Base-by-base conservation (phyloP, 2,797 vertebrate genomes). In the Cynopterus sphinx region DNA sequence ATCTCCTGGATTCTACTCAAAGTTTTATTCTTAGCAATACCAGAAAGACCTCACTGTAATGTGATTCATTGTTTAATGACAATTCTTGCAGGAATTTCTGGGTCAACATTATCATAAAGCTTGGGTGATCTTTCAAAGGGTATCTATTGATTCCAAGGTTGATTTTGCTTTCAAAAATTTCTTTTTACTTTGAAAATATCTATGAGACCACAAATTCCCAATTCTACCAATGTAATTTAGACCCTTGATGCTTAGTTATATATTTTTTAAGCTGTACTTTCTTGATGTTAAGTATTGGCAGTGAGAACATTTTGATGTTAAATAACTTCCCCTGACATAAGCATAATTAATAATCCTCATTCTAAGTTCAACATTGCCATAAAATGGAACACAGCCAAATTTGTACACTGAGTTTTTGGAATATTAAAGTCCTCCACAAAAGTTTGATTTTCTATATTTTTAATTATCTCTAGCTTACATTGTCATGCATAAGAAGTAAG, bases 381-480 rank as follows among this genome's bases (percentile, higher is more conserved):
- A 57, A 83, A 93, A 83, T 88, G 74, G 81, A 96, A 94, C 78
- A 65, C 46, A 96, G 84, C 53, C 22, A 74, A 83, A 89, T 97
- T 86, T 95, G 74, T 4, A 46, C 89, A 90, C 89, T 8, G 41
- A 71, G 73, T 87, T 96, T 87, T 31, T 95, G 17, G 75, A 95
- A 94, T 96, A 97, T 97, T 95, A 90, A 70, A 88, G 51, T 92
- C 15, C 95, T 95, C 81, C 86, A 67, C 74, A 33, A 67, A 81
- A n/a, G 87, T 97, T 98, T 98, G 93, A 94, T 96, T 97, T 97
- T 86, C 91, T 97, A 51, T 96, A 95, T 97, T 98, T 97, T 97
- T 97, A 96, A 87, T 98, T 96, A 97, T 88, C 86, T 61, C 36
- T 57, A 89, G 70, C 89, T 98, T 2, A 0, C 63, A 22, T 5